Conservation (phyloP, 2,888 invertebrate genomes). For the Orchestes rusci region DNA sequence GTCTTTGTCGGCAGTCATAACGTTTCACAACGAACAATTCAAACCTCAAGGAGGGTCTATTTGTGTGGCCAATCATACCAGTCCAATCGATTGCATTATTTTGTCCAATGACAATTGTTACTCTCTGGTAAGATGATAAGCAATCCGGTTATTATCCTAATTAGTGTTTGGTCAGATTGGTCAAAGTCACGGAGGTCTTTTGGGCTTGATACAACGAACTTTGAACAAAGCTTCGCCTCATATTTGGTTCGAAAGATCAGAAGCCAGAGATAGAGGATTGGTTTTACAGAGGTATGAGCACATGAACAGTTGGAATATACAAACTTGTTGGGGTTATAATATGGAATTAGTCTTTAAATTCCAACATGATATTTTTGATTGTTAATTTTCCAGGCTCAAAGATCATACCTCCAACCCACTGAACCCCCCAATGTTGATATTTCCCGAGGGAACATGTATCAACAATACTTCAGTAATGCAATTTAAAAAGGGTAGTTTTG, state of each 20-base stretch:
- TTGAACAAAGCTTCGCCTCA: constrained; percentile 91
- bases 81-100: constrained; percentile 84
- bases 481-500: constrained; percentile 99
- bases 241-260: constrained; percentile 98
- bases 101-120: constrained; percentile 81
- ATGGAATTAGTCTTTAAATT: no score
- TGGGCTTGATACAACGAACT: constrained; percentile 89
- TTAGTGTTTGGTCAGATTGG: no score
- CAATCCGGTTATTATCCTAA: no score
- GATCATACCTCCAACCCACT: constrained; percentile 87
- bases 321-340: no score
- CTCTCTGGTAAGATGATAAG: constrained; percentile 62
- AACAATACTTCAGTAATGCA: constrained; percentile 99
- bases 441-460: constrained; percentile 99
- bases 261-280: constrained; percentile 84
- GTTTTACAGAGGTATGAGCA: constrained; percentile 69
- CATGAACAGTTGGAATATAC: no score
- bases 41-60: constrained; percentile 73
- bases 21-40: constrained; percentile 68
- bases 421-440: constrained; percentile 95
- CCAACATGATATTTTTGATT: neutral
- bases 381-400: constrained; percentile 67
- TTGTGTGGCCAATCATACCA: constrained; percentile 96
- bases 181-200: constrained; percentile 88
- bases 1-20: constrained; percentile 63